Conservation (phyloP, 2,888 invertebrate species). For the Sclerodermus sp. region DNA sequence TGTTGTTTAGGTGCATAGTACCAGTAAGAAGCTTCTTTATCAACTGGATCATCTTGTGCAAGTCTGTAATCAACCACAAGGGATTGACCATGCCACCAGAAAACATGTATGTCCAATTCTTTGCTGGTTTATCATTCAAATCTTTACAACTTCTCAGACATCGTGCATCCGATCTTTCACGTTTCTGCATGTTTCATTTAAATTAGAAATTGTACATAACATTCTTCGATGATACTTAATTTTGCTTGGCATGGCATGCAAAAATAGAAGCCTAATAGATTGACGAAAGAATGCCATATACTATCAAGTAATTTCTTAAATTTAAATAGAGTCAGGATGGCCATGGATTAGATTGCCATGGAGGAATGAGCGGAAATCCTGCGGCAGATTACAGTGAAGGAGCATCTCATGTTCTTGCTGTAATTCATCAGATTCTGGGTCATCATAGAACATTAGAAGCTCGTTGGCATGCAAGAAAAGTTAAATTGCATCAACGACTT, state of each 20-base stretch:
- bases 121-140: neutral
- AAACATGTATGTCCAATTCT: constrained; percentile 69
- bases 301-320: constrained; percentile 3
- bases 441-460: constrained; percentile 93
- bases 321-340: constrained; percentile 48
- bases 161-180: too few relatives aligned
- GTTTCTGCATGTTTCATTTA: too few relatives aligned
- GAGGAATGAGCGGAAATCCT: constrained; percentile 76
- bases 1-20: constrained; percentile 80
- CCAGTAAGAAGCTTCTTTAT: constrained; percentile 93
- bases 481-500: constrained; percentile 90
- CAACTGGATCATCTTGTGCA: constrained; percentile 94
- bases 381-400: constrained; percentile 96
- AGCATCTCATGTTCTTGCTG: constrained; percentile 92
- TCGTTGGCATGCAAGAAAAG: constrained; percentile 92
- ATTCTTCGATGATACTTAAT: too few relatives aligned
- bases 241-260: too few relatives aligned
- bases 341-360: constrained; percentile 61
- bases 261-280: too few relatives aligned
- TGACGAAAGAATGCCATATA: constrained; percentile 1
- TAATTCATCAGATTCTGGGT: constrained; percentile 94
- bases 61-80: constrained; percentile 86
- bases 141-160: too few relatives aligned
- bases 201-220: too few relatives aligned
- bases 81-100: constrained; percentile 70